Evolutionary conservation across 2,113 vertebrate genomes (phyloP).

Genomic region (Polypterus senegalus): DNA sequence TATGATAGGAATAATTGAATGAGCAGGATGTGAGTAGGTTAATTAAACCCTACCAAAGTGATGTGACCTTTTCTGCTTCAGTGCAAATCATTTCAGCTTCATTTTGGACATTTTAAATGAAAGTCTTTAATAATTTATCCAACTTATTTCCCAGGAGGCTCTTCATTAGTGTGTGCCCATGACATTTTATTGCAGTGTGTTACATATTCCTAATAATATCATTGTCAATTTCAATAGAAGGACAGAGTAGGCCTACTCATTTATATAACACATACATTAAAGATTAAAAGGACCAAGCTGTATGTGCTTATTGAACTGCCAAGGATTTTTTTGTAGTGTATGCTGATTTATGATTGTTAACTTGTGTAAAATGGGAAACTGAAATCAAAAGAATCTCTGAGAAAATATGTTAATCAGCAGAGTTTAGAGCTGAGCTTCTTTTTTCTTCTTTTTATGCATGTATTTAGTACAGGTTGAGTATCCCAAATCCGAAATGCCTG

Average conservation of each 20-base stretch:
- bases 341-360: too few relatives aligned
- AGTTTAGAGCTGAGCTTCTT: too few relatives aligned
- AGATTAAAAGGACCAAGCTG: slow-evolving; percentile 27
- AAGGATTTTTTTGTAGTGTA: too few relatives aligned
- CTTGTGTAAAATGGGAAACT: too few relatives aligned
- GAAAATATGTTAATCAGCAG: too few relatives aligned
- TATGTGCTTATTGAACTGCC: not conserved
- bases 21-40: slow-evolving; percentile 52
- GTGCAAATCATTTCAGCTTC: slow-evolving; percentile 35
- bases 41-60: slow-evolving; percentile 57
- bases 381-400: too few relatives aligned
- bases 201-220: slow-evolving; percentile 42
- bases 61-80: slow-evolving; percentile 49
- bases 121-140: slow-evolving; percentile 66
- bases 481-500: too few relatives aligned
- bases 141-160: slow-evolving; percentile 52
- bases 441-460: too few relatives aligned
- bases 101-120: slow-evolving; percentile 59
- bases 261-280: slow-evolving; percentile 33
- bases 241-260: slow-evolving; percentile 1
- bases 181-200: slow-evolving; percentile 38
- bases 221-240: slow-evolving; percentile 31
- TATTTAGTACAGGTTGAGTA: too few relatives aligned
- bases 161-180: slow-evolving; percentile 50
- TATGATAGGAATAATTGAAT: slow-evolving; percentile 52